These are phyloP conservation scores for Spilosoma lubricipeda DNA, from an alignment of 2,888 invertebrate genomes.

Conservation along the genomic window DNA sequence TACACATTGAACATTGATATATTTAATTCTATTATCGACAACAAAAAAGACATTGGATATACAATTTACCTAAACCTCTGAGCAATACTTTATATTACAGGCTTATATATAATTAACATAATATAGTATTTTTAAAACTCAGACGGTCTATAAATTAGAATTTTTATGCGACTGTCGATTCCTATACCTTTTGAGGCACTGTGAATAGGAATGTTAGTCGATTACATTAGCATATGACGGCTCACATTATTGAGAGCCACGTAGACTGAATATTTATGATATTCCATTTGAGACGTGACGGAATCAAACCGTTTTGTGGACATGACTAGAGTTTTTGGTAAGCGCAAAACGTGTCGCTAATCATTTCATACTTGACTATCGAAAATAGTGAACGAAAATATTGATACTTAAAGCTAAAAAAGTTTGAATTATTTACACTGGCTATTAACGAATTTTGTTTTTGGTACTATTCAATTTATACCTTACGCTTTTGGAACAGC, in stretches of 20 bases:
- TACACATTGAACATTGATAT: constrained; percentile 79
- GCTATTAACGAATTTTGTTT: neutral
- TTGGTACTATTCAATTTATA: neutral
- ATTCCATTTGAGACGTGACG: constrained; percentile 47
- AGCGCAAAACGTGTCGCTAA: constrained; percentile 18
- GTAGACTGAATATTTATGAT: constrained; percentile 58
- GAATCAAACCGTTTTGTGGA: constrained; percentile 18
- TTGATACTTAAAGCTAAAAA: neutral
- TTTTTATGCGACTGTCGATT: constrained; percentile 1
- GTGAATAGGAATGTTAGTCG: constrained; percentile 45
- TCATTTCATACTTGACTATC: constrained; percentile 9
- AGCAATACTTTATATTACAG: neutral
- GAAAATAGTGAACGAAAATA: neutral
- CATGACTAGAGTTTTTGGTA: constrained; percentile 14
- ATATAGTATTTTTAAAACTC: constrained; percentile 1
- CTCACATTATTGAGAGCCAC: constrained; percentile 42
- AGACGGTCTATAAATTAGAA: constrained; percentile 4
- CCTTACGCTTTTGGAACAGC: neutral
- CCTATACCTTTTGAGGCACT: constrained; percentile 44
- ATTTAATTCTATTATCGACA: constrained; percentile 34
- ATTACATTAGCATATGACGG: constrained; percentile 47
- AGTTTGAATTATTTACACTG: neutral
- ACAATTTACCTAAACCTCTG: constrained; percentile 10
- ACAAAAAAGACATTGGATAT: neutral
- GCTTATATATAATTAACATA: neutral